Conservation (phyloP, 2,888 invertebrate genomes). For the Pyrochroa serraticornis region DNA sequence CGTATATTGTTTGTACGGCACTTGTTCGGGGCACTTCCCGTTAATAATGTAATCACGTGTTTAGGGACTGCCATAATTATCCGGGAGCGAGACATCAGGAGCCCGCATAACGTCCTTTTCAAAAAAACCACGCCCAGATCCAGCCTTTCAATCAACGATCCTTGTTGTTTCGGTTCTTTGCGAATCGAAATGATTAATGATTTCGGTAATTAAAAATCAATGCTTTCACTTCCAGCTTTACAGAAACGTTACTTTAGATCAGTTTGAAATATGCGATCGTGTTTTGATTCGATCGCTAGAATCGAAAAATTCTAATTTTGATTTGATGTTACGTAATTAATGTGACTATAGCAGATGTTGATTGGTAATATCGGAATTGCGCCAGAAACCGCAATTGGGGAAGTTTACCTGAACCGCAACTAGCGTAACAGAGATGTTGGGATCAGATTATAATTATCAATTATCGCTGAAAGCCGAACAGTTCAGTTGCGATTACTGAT, state of each 20-base stretch:
- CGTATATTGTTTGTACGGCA: not conserved
- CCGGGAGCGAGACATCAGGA: not conserved
- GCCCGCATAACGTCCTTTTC: conserved; percentile 3
- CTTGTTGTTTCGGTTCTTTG: conserved; percentile 23
- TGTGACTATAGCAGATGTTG: conserved; percentile 21
- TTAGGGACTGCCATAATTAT: not conserved
- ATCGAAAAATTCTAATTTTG: conserved; percentile 8
- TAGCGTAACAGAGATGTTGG: conserved; percentile 1
- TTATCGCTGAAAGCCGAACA: conserved; percentile 5
- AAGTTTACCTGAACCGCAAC: conserved; percentile 17
- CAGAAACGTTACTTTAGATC: conserved; percentile 4
- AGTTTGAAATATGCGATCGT: not conserved
- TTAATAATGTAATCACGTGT: conserved; percentile 5
- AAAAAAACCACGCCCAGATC: conserved; percentile 8
- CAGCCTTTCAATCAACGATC: conserved; percentile 15
- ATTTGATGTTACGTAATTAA: conserved; percentile 22
- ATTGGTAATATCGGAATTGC: conserved; percentile 22
- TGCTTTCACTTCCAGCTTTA: conserved; percentile 16
- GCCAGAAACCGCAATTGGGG: conserved; percentile 23
- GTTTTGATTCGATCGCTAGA: conserved; percentile 5
- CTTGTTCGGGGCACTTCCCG: not conserved
- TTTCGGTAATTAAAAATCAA: conserved; percentile 27
- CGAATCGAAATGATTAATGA: conserved; percentile 23
- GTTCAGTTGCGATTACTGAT: no score
- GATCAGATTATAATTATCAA: conserved; percentile 15